Conservation (phyloP, 2,888 invertebrate species). For the Parascotia fuliginaria region DNA sequence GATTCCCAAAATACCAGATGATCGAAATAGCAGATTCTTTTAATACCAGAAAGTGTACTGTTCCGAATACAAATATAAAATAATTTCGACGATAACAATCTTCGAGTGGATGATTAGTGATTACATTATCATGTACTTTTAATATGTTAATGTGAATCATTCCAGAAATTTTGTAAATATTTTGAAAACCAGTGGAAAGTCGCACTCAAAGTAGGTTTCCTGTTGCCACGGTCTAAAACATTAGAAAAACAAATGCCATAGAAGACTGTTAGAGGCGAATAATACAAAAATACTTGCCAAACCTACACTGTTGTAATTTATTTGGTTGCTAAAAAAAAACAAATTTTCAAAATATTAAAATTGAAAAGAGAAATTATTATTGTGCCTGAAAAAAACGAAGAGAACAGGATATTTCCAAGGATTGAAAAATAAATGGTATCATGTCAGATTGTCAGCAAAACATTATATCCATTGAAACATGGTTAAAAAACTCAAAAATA, state of each 20-base stretch:
- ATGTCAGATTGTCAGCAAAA: conserved; percentile 1
- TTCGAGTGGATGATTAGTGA: too few species aligned
- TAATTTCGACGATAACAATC: too few species aligned
- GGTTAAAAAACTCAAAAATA: background rate
- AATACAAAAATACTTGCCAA: background rate
- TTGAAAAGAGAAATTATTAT: background rate
- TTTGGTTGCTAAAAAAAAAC: background rate
- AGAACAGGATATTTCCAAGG: conserved; percentile 6
- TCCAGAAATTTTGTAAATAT: background rate
- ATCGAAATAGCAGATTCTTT: too few species aligned
- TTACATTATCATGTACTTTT: too few species aligned
- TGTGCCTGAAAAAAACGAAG: conserved; percentile 4
- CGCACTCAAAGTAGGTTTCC: background rate
- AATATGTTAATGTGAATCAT: too few species aligned
- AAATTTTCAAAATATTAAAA: background rate
- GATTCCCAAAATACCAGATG: too few species aligned
- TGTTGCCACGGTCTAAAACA: background rate
- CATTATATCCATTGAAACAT: background rate
- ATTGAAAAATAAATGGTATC: conserved; percentile 3
- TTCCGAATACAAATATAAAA: too few species aligned
- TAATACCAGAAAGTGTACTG: too few species aligned
- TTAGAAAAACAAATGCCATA: background rate
- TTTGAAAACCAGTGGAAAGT: background rate
- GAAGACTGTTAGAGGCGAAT: conserved; percentile 4
- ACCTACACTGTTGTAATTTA: conserved; percentile 1